Evolutionary conservation across 2,797 vertebrate species (phyloP).

Genomic region (Dendrocincla fuliginosa): DNA sequence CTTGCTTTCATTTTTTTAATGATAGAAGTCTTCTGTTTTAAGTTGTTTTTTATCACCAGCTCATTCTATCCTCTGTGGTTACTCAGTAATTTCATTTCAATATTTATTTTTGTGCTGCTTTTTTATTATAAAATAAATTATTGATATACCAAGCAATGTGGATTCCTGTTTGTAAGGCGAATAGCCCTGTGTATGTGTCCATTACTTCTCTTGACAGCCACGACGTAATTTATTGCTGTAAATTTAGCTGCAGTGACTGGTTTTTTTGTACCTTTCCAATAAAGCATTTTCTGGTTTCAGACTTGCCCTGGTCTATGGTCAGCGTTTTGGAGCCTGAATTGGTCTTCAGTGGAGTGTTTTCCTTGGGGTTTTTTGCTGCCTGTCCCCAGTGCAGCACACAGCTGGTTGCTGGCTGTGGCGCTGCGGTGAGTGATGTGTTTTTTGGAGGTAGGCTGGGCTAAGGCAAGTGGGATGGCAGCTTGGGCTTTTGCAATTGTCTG

Average conservation of each 20-base stretch:
- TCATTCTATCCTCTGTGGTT: slow-evolving; percentile 69
- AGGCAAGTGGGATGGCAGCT: background rate
- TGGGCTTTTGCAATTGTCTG: background rate
- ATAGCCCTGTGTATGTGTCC: slow-evolving; percentile 75
- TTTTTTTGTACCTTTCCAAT: slow-evolving; percentile 95
- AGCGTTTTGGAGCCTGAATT: slow-evolving; percentile 1
- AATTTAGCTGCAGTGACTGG: slow-evolving; percentile 84
- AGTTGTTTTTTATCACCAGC: slow-evolving; percentile 56
- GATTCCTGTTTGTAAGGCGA: slow-evolving; percentile 79
- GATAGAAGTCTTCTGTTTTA: slow-evolving; percentile 57
- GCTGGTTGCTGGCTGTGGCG: background rate
- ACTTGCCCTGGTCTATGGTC: slow-evolving; percentile 27
- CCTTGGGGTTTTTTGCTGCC: background rate
- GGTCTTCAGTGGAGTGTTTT: background rate
- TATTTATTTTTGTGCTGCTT: slow-evolving; percentile 97
- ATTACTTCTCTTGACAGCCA: slow-evolving; percentile 82
- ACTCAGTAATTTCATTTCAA: slow-evolving; percentile 81
- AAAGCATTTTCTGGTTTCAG: slow-evolving; percentile 84
- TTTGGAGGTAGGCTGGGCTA: background rate
- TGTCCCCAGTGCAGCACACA: background rate
- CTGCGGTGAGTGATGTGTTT: background rate
- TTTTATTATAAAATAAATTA: slow-evolving; percentile 91
- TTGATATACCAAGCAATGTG: slow-evolving; percentile 86
- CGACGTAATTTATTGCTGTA: slow-evolving; percentile 93
- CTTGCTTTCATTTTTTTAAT: slow-evolving; percentile 63